Evolutionary conservation across 2,888 invertebrate species (phyloP).

Genomic region (Synergus itoensis): DNA sequence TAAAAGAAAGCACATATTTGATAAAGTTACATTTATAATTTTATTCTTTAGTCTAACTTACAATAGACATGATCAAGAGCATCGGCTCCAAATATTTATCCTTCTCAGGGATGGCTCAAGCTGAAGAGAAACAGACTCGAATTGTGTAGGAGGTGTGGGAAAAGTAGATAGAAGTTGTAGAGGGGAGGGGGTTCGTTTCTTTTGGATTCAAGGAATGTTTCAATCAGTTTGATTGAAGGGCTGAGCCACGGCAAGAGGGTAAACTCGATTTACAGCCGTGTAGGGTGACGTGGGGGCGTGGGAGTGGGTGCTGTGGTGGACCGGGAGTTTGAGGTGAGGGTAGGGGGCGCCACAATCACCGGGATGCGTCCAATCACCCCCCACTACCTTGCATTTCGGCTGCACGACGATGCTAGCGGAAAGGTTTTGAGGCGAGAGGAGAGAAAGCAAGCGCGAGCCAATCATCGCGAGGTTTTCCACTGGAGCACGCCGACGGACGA

Average conservation of each 20-base stretch:
- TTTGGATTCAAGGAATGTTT: conserved; percentile 79
- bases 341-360: conserved; percentile 76
- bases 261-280: conserved; percentile 78
- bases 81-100: background rate
- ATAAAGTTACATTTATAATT: too few species aligned
- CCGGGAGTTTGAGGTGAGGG: conserved; percentile 60
- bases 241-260: conserved; percentile 78
- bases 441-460: conserved; percentile 68
- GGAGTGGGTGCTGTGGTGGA: conserved; percentile 58
- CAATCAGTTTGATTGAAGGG: conserved; percentile 79
- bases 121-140: background rate
- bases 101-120: background rate
- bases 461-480: conserved; percentile 76
- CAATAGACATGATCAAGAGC: too few species aligned
- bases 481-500: conserved; percentile 67
- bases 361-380: conserved; percentile 77
- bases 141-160: conserved; percentile 21
- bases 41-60: too few species aligned
- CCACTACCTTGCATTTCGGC: conserved; percentile 56
- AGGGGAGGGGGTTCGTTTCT: conserved; percentile 74
- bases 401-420: conserved; percentile 56
- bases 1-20: too few species aligned
- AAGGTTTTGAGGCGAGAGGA: conserved; percentile 57
- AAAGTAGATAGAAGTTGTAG: conserved; percentile 15
- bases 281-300: conserved; percentile 58